A percentile compares a stretch with the other conserved stretches of the same genome.
Conservation (phyloP, 2,113 vertebrate species). For the Elachura formosa region DNA sequence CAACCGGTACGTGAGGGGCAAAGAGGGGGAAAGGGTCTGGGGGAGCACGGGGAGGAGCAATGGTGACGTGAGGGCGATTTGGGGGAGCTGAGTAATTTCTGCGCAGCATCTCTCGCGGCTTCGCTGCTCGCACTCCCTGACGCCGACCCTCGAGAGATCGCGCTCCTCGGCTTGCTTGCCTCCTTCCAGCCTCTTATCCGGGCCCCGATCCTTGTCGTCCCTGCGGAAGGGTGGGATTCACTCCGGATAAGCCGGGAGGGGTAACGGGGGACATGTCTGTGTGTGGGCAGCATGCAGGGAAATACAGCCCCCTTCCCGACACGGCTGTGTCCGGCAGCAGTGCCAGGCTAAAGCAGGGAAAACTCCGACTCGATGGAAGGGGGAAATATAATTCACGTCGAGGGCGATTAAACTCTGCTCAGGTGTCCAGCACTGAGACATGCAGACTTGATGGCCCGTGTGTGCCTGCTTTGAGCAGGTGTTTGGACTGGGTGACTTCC, state of each 20-base stretch:
- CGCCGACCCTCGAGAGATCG: rapidly evolving
- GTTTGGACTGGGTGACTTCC: background rate
- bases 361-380: background rate
- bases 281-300: rapidly evolving
- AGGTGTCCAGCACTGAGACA: rapidly evolving
- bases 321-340: background rate
- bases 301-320: background rate
- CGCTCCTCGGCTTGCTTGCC: background rate
- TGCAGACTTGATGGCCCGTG: rapidly evolving
- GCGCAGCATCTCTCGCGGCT: background rate
- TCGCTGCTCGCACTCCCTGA: background rate
- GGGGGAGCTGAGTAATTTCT: background rate
- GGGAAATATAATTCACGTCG: rapidly evolving
- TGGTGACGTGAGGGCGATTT: background rate
- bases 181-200: background rate
- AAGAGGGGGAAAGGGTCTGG: background rate
- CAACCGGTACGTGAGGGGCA: background rate
- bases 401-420: background rate
- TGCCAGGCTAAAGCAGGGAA: background rate
- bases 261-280: rapidly evolving
- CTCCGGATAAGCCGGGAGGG: background rate
- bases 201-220: background rate
- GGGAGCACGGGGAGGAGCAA: background rate
- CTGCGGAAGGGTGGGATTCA: background rate
- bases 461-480: background rate